Percentiles rank a stretch among this genome's conserved stretches.
Conservation (phyloP, 2,888 invertebrate genomes). For the Brachyptera putata region DNA sequence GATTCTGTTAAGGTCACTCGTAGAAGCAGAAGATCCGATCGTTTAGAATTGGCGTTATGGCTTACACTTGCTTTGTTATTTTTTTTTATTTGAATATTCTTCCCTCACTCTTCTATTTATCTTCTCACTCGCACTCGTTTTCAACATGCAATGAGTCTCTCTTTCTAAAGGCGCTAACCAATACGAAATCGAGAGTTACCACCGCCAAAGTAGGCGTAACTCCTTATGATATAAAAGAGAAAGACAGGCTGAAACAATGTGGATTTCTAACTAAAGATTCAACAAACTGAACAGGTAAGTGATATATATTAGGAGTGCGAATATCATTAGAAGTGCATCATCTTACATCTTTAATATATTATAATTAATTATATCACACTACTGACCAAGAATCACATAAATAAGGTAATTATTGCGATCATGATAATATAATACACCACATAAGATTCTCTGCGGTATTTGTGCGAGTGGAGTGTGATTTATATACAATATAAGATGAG, state of each 20-base stretch:
- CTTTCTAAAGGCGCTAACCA: conserved; percentile 13
- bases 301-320: background rate
- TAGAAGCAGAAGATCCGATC: background rate
- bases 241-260: background rate
- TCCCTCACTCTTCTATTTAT: background rate
- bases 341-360: too few relatives aligned
- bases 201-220: background rate
- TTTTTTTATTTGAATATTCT: conserved; percentile 7
- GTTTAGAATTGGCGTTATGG: conserved; percentile 6
- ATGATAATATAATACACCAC: too few relatives aligned
- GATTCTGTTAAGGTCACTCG: conserved; percentile 28
- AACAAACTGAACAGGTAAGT: conserved; percentile 23
- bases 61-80: background rate
- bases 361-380: too few relatives aligned
- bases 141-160: conserved; percentile 4
- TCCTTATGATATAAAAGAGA: conserved; percentile 24
- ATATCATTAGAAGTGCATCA: too few relatives aligned
- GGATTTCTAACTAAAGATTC: conserved; percentile 17
- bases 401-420: too few relatives aligned
- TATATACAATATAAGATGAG: too few relatives aligned
- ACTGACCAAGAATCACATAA: too few relatives aligned
- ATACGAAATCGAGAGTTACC: background rate
- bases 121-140: conserved; percentile 21
- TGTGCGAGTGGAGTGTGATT: too few relatives aligned
- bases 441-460: too few relatives aligned